phyloP scores from a whole-genome alignment of 2,113 vertebrate genomes.

The Trichechus manatus region DNA sequence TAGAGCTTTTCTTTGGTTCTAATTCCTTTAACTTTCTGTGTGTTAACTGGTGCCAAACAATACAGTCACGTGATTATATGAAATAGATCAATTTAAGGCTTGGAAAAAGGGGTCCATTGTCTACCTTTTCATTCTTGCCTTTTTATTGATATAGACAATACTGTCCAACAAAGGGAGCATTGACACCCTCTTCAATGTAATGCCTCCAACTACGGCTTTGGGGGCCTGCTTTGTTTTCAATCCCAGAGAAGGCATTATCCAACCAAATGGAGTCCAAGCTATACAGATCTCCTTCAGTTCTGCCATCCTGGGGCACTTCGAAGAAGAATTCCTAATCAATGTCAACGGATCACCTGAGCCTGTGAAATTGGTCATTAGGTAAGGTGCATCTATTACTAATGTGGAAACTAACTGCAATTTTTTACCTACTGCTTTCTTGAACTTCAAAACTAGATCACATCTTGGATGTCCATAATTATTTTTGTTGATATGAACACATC shows the following conservation, averaged over 20 bases:
- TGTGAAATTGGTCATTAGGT: slow-evolving; percentile 91
- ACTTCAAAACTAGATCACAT: neutral
- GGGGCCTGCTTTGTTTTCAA: slow-evolving; percentile 90
- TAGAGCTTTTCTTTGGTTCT: slow-evolving; percentile 24
- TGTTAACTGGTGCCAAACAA: neutral
- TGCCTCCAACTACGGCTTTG: slow-evolving; percentile 84
- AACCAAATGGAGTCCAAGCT: slow-evolving; percentile 84
- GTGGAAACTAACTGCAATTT: neutral
- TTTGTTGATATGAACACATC: neutral
- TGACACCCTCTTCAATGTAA: slow-evolving; percentile 89
- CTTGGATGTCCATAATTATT: neutral
- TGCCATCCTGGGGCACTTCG: slow-evolving; percentile 88
- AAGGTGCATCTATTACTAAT: slow-evolving; percentile 43
- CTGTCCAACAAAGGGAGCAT: slow-evolving; percentile 92
- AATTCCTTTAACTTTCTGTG: neutral
- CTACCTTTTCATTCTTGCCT: neutral
- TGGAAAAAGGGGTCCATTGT: neutral
- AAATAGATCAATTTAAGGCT: neutral
- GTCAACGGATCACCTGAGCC: slow-evolving; percentile 87
- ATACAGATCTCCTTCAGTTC: slow-evolving; percentile 90
- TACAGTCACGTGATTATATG: neutral
- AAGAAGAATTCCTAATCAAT: slow-evolving; percentile 89
- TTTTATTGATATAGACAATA: slow-evolving; percentile 85
- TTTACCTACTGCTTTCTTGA: slow-evolving; percentile 36
- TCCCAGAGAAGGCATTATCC: slow-evolving; percentile 90